These are phyloP conservation scores for Melangyna quadrimaculata DNA, from an alignment of 2,888 invertebrate genomes.

Conservation along the genomic window DNA sequence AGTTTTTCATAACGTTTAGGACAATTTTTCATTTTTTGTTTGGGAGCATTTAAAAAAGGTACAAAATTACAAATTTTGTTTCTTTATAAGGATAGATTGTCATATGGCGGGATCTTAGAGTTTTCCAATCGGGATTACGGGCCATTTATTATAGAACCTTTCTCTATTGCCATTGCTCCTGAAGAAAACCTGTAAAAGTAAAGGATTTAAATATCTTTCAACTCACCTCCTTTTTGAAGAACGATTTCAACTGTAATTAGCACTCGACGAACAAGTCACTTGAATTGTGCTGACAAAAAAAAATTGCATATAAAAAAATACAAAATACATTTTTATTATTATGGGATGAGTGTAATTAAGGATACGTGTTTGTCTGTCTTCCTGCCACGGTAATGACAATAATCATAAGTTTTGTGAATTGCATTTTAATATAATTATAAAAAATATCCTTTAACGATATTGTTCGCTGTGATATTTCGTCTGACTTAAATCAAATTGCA, in stretches of 20 bases:
- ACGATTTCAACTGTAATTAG: slow-evolving; percentile 40
- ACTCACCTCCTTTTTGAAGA: background rate
- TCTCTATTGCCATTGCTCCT: slow-evolving; percentile 10
- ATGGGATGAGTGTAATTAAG: slow-evolving; percentile 17
- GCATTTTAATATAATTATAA: slow-evolving; percentile 60
- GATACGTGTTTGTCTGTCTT: slow-evolving; percentile 24
- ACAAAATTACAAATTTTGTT: too few relatives aligned
- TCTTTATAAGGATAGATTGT: too few relatives aligned
- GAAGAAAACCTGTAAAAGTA: slow-evolving; percentile 7
- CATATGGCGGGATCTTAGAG: too few relatives aligned
- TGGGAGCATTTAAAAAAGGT: too few relatives aligned
- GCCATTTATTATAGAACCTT: slow-evolving; percentile 37
- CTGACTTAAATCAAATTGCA: slow-evolving; percentile 37
- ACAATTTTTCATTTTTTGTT: too few relatives aligned
- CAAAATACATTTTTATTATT: background rate
- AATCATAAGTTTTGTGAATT: slow-evolving; percentile 52
- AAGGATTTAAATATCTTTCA: slow-evolving; percentile 14
- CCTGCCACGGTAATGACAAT: slow-evolving; percentile 31
- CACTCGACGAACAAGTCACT: background rate
- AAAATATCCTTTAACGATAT: slow-evolving; percentile 43
- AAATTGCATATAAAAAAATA: background rate
- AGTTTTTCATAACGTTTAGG: too few relatives aligned
- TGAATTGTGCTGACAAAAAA: background rate
- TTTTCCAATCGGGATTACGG: too few relatives aligned
- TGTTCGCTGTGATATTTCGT: background rate